Conservation (phyloP, 2,888 invertebrate species). For the Eurytoma adleriae region DNA sequence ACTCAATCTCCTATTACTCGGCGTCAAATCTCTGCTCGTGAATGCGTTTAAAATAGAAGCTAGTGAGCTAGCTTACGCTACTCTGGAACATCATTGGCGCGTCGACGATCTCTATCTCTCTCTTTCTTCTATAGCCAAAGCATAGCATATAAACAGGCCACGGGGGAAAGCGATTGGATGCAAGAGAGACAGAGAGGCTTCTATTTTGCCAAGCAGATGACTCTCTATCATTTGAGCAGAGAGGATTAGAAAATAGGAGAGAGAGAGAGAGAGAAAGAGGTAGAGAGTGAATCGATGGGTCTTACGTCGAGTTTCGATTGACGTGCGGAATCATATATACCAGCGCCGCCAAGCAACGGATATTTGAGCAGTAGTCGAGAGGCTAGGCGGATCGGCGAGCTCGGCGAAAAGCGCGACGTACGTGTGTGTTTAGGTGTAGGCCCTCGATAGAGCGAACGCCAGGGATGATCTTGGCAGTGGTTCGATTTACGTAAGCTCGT, state of each 20-base stretch:
- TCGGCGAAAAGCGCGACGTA: not conserved
- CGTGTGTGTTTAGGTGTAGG: not conserved
- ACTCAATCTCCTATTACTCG: too few relatives aligned
- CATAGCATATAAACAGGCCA: slow-evolving; percentile 1
- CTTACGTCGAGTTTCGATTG: slow-evolving; percentile 22
- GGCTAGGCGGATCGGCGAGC: not conserved
- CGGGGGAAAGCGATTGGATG: too few relatives aligned
- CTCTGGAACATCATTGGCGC: slow-evolving; percentile 33
- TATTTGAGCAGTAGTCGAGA: slow-evolving; percentile 17
- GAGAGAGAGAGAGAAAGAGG: too few relatives aligned
- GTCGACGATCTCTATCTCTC: not conserved
- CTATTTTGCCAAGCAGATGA: slow-evolving; percentile 32
- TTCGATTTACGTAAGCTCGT: slow-evolving; percentile 62
- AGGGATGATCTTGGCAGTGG: slow-evolving; percentile 53
- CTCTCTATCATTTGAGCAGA: slow-evolving; percentile 21
- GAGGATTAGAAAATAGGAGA: not conserved
- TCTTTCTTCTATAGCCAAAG: not conserved
- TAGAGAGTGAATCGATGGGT: slow-evolving; percentile 20
- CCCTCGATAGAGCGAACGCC: not conserved
- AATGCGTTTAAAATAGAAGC: too few relatives aligned
- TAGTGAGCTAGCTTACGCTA: not conserved
- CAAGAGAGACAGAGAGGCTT: not conserved
- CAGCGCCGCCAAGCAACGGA: not conserved
- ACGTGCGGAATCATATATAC: slow-evolving; percentile 4
- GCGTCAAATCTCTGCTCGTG: too few relatives aligned